Percentiles rank a stretch among this genome's conserved stretches.
Evolutionary conservation across 2,888 invertebrate species (phyloP).

Genomic region (Parelbella ahira): DNA sequence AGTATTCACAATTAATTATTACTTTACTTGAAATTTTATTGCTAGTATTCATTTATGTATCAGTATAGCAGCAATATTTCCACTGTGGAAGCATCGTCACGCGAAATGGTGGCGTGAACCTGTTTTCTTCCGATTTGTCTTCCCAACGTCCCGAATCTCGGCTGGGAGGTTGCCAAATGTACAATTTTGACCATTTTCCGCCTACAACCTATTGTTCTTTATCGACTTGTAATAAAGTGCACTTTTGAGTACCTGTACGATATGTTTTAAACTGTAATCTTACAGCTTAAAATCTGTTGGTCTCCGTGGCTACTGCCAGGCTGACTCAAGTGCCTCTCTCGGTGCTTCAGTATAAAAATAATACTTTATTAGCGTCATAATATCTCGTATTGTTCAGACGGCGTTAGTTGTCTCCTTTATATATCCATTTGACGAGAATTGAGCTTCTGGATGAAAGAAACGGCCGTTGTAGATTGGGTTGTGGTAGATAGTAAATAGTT

Average conservation of each 20-base stretch:
- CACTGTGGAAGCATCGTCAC: slow-evolving; percentile 39
- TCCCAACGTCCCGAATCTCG: slow-evolving; percentile 67
- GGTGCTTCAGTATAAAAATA: slow-evolving; percentile 66
- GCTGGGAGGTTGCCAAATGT: slow-evolving; percentile 74
- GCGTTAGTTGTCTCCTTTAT: slow-evolving; percentile 27
- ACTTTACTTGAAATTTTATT: no score
- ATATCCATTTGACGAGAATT: neutral
- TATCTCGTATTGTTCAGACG: slow-evolving; percentile 42
- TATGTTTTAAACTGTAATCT: slow-evolving; percentile 42
- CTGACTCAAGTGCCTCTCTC: slow-evolving; percentile 53
- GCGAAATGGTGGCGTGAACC: slow-evolving; percentile 68
- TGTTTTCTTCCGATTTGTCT: slow-evolving; percentile 78
- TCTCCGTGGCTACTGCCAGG: slow-evolving; percentile 49
- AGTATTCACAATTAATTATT: no score
- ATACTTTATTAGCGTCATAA: slow-evolving; percentile 65
- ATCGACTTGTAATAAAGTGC: slow-evolving; percentile 32
- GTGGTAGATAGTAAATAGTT: no score
- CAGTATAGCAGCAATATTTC: slow-evolving; percentile 45
- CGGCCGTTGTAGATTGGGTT: no score
- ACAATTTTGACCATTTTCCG: slow-evolving; percentile 46
- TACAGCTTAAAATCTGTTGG: slow-evolving; percentile 62
- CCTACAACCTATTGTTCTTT: slow-evolving; percentile 30
- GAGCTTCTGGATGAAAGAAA: neutral
- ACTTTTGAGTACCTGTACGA: slow-evolving; percentile 27
- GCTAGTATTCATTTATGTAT: slow-evolving; percentile 24